Base-by-base conservation (phyloP, 2,888 invertebrate species). In the Drosophila kambysellisi region DNA sequence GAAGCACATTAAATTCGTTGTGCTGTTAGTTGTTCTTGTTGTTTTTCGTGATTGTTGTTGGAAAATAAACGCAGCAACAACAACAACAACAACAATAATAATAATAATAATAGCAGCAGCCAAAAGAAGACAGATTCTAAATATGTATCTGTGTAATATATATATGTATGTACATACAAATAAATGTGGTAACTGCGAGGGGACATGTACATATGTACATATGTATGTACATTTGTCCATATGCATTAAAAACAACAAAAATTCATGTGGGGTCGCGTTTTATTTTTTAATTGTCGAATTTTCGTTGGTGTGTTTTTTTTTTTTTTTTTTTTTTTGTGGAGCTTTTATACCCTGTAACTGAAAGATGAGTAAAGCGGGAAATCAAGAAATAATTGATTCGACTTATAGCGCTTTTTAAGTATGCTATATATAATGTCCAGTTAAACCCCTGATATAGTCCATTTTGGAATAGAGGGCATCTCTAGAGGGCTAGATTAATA, bases 1-100 rank as follows among this genome's bases (percentile, higher is more conserved):
- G 88, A 89, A 74, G 90, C 87, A 86, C 87, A 87, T 87, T 88
- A 74, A 76, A 86, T 83, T 83, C 72, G 77, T 69, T 64, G 70
- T 59, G 62, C 62, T 66, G 69, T 71, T 73, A 25, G 68, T 70
- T 46, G 46, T 20, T 46, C 4, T 46, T 43, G 20, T 20, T 20
- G 43, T 12, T n/a, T 4, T 46, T 46, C 7, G 4, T 46, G 25
- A 8, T 46, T 15, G 25, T 8, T 78, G 79, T 79, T 79, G 70
- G 53, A 65, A 79, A 81, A 77, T 67, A 64, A 81, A 59, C 71
- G 70, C 71, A 79, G 41, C 77, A 76, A 74, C 68, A 73, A 30
- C 30, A 46, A 58, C 50, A 52, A 32, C 7, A 60, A n/a, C n/a
- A 56, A 25, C 17, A 54, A 62, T 39, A 66, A 70, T 46, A 46